Conservation (phyloP, 2,113 vertebrate species). For the Tamias sibiricus region DNA sequence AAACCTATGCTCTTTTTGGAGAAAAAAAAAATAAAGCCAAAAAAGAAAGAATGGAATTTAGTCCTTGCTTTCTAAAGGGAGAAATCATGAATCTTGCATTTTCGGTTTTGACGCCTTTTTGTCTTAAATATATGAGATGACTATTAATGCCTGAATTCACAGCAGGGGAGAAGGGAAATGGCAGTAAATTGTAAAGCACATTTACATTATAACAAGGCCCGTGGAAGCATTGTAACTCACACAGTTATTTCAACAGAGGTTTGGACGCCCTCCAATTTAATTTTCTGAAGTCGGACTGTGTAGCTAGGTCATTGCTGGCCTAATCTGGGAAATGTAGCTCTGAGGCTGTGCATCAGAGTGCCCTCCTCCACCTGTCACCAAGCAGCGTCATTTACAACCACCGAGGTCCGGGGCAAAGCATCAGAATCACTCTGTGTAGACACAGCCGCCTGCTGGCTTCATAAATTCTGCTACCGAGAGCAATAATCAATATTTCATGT, state of each 20-base stretch:
- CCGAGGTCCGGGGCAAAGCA: constrained; percentile 59
- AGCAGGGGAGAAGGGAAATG: not conserved
- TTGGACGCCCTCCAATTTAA: constrained; percentile 83
- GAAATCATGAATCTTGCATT: constrained; percentile 47
- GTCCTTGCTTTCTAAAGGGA: constrained; percentile 45
- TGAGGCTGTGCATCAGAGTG: constrained; percentile 73
- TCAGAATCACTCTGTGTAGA: constrained; percentile 75
- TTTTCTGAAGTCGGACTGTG: constrained; percentile 80
- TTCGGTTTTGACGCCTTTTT: constrained; percentile 66
- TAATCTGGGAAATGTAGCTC: constrained; percentile 80
- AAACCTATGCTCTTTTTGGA: fast-evolving
- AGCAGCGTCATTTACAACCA: constrained; percentile 63
- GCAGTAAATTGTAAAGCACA: constrained; percentile 70
- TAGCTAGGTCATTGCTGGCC: constrained; percentile 80
- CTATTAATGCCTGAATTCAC: constrained; percentile 58
- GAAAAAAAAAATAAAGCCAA: not conserved
- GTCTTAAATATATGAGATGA: constrained; percentile 41
- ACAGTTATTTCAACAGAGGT: constrained; percentile 69
- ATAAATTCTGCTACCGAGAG: constrained; percentile 79
- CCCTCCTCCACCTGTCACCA: constrained; percentile 66
- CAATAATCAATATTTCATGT: constrained; percentile 85
- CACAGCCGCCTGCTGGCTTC: constrained; percentile 80
- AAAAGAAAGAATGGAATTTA: not conserved
- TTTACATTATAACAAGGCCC: constrained; percentile 75
- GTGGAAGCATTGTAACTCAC: constrained; percentile 73